Percentiles rank a stretch among this genome's conserved stretches.
These are phyloP conservation scores for Falco peregrinus DNA, from an alignment of 2,797 vertebrate genomes.

Conservation along the genomic window DNA sequence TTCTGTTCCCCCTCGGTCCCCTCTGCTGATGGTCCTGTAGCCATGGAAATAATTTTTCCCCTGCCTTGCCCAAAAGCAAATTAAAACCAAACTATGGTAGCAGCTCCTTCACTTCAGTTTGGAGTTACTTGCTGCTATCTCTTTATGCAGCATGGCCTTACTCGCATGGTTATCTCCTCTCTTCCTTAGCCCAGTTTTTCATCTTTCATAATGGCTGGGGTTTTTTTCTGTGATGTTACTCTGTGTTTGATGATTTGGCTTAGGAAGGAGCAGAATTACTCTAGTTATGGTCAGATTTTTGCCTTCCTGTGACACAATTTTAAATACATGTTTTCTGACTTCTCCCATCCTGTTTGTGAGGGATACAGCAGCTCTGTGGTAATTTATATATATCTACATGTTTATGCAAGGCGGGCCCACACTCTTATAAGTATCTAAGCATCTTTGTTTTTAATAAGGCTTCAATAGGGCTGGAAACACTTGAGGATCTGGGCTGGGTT, in stretches of 20 bases:
- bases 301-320: not conserved
- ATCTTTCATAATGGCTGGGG: not conserved
- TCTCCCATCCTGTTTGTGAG: not conserved
- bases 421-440: not conserved
- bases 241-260: not conserved
- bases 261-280: not conserved
- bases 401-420: not conserved
- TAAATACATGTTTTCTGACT: not conserved
- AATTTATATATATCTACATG: not conserved
- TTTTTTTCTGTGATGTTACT: not conserved
- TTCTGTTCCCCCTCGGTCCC: not conserved
- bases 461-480: not conserved
- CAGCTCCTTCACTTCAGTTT: not conserved
- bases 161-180: fast-evolving
- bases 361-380: not conserved
- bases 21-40: not conserved
- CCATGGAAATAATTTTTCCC: fast-evolving
- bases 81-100: not conserved
- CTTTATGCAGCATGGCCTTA: not conserved
- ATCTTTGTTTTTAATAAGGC: not conserved
- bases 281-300: not conserved
- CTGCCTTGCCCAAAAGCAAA: not conserved
- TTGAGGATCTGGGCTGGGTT: not conserved
- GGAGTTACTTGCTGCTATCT: not conserved
- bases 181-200: not conserved